These are phyloP conservation scores for Nemurella pictetii DNA, from an alignment of 2,888 invertebrate species.

Conservation along the genomic window DNA sequence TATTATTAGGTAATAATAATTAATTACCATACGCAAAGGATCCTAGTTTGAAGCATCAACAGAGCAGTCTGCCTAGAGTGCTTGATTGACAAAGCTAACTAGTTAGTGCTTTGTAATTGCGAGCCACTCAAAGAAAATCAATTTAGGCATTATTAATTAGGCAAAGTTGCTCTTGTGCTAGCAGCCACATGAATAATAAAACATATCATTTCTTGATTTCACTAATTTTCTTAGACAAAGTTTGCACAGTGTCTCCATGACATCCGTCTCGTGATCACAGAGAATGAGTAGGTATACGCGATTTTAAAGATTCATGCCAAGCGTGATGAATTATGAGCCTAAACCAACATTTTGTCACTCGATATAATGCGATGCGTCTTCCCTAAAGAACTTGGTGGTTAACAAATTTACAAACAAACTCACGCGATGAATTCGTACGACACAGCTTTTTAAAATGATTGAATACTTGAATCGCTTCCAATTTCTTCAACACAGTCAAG, in stretches of 20 bases:
- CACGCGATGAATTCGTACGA: background rate
- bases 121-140: background rate
- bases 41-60: too few relatives aligned
- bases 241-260: too few relatives aligned
- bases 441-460: background rate
- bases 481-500: background rate
- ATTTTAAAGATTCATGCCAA: background rate
- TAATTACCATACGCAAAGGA: too few relatives aligned
- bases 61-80: too few relatives aligned
- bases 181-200: background rate
- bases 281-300: background rate
- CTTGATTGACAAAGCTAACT: too few relatives aligned
- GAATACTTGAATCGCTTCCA: background rate
- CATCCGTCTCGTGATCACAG: background rate
- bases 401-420: background rate
- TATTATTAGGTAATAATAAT: too few relatives aligned
- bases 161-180: background rate
- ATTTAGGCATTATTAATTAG: too few relatives aligned
- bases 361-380: background rate
- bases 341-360: background rate
- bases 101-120: background rate
- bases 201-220: background rate
- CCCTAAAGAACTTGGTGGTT: background rate
- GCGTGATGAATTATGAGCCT: background rate
- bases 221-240: too few relatives aligned